A percentile compares a stretch with the other conserved stretches of the same genome.
Conservation (phyloP, 2,797 vertebrate species). For the Naso thynnoides region DNA sequence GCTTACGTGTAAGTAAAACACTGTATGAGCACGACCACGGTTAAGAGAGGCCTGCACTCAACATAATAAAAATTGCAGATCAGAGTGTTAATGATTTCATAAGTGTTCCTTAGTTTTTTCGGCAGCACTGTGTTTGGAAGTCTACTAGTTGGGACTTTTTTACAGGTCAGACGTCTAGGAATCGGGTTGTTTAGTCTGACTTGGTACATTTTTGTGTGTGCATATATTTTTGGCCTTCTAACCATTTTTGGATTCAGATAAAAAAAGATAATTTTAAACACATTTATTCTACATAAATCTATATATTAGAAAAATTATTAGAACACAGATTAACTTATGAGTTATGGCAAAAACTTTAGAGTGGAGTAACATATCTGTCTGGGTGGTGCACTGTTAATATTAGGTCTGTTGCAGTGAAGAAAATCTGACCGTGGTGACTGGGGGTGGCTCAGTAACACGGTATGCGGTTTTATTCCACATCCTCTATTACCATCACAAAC, state of each 20-base stretch:
- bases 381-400: not conserved
- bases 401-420: no score
- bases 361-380: not conserved
- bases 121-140: no score
- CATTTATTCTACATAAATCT: not conserved
- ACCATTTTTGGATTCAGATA: not conserved
- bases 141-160: no score
- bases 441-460: no score
- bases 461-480: no score
- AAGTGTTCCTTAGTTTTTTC: no score
- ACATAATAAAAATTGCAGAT: no score
- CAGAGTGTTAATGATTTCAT: no score
- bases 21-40: not conserved
- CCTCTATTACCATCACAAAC: no score
- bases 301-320: not conserved
- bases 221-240: not conserved
- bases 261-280: not conserved
- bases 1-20: not conserved
- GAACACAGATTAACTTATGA: not conserved
- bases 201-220: not conserved
- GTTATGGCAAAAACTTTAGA: not conserved
- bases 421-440: no score
- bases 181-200: constrained; percentile 8
- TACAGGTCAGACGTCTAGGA: no score
- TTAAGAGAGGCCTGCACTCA: not conserved